A percentile compares a stretch with the other conserved stretches of the same genome.
Evolutionary conservation across 2,797 vertebrate genomes (phyloP).

Genomic region (Peromyscus nudipes): DNA sequence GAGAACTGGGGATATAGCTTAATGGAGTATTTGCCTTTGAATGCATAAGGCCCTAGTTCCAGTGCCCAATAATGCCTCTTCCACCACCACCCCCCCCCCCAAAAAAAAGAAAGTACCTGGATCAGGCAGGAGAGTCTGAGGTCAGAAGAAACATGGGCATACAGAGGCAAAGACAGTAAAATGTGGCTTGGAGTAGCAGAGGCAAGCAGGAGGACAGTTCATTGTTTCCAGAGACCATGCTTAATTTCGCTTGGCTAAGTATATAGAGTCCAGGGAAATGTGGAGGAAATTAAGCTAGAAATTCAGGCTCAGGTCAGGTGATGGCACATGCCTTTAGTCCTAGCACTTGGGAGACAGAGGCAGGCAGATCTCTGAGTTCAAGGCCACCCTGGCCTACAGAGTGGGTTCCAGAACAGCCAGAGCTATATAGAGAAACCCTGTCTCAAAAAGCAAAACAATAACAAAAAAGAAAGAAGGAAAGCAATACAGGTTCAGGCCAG

Average conservation of each 20-base stretch:
- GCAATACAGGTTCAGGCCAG: neutral
- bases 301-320: neutral
- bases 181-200: neutral
- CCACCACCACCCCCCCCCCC: too few species aligned
- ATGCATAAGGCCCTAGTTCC: neutral
- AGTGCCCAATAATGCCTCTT: neutral
- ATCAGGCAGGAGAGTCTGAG: neutral
- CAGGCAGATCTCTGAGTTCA: neutral
- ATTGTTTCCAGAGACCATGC: constrained; percentile 58
- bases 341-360: neutral
- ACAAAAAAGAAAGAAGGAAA: neutral
- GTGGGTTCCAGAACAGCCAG: neutral
- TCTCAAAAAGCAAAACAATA: neutral
- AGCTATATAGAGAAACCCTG: neutral
- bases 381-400: neutral
- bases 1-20: neutral
- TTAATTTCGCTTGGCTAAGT: constrained; percentile 42
- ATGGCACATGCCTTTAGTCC: neutral
- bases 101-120: neutral
- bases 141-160: constrained; percentile 30
- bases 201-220: neutral
- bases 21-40: neutral
- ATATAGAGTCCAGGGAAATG: constrained; percentile 17
- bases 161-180: neutral
- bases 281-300: constrained; percentile 3